Base-by-base conservation (phyloP, 2,888 invertebrate species). In the Nycteola revayana region DNA sequence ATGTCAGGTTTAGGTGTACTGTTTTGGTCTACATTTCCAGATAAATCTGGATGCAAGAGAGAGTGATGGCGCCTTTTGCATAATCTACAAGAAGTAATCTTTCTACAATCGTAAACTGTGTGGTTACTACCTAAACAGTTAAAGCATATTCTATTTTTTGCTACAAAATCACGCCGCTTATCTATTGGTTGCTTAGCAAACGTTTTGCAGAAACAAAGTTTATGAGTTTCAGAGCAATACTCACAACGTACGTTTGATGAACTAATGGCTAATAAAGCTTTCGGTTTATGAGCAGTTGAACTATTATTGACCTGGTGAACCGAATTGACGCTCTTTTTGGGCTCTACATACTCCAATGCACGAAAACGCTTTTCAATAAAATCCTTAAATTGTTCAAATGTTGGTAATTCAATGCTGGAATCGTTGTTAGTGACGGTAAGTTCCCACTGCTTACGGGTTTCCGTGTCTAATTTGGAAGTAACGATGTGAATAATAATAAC, bases 281-380 rank as follows among this genome's bases (percentile, higher is more conserved):
- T 22, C 3, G 22, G 22, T 3, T 30, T 11, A 3, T 3, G 22
- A 18, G 4, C 18, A 3, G 3, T 3, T 18, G 18, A 5, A 18
- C 18, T 18, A 5, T 6, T 18, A 18, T 18, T 18, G 18, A 3
- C 18, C 18, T 18, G 18, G 18, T 18, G 18, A 18, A 18, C 18
- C n/a, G n/a, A n/a, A n/a, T n/a, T 18, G 6, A 5, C 3, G 18
- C 18, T 32, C 27, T 3, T 5, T 27, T 46, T 6, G 36, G 14
- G n/a, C 9, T 46, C 46, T n/a, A 47, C n/a, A 37, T 31, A 46
- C 33, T 58, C 51, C 4, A 49, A 35, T 0, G 54, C 48, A n/a
- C 54, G 28, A 28, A 38, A 59, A 23, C 50, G 28, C 9, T 35
- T 35, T 9, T 35, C 32, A 11, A 49, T 10, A 27, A 27, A 27